Evolutionary conservation across 2,113 vertebrate genomes (phyloP), one percentile per base, ranked within the genome.

Genomic region (Mustela lutreola): DNA sequence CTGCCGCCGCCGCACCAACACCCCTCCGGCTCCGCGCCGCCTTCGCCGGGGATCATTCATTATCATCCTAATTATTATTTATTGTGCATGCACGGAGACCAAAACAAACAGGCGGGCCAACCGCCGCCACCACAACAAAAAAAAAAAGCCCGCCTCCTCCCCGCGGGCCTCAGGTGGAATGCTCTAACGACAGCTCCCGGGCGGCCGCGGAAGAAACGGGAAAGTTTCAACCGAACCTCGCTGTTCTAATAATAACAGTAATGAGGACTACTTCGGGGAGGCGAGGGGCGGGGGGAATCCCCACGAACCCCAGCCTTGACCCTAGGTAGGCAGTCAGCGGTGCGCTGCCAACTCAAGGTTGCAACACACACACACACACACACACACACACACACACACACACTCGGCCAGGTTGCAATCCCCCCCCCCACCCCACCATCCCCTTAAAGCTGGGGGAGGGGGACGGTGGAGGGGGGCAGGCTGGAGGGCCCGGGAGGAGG

Each of bases 71-170:
- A 98, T 98, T 92, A 97, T 97, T 96, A 97, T 98, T 97, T 92
- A 98, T 97, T 80, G 97, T 97, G 97, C 97, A 97, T 97, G 97
- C 97, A 97, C 73, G 56, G 94, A 92, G 96, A 97, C 94, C 97
- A 97, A 97, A 98, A 98, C 98, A 98, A 98, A 97, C 95, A 97
- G 96, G 97, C 97, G 97, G 97, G 94, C 97, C 97, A 95, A 90
- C 96, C 92, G 94, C 97, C 87, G 60, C 94, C 10, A 63, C 97
- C 87, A 53, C 94, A 8, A 63, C 86, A 79, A 79, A 1, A 81
- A 80, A 63, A 75, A 92, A 97, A 85, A 98, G 97, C 97, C 98
- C 98, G 95, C 98, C 97, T 97, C 98, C 93, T 91, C 97, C 81
- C 95, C 83, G 48, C 83, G 16, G 96, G 96, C 96, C 94, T 92